phyloP scores from a whole-genome alignment of 2,113 vertebrate genomes.

The Thalassoma bifasciatum region DNA sequence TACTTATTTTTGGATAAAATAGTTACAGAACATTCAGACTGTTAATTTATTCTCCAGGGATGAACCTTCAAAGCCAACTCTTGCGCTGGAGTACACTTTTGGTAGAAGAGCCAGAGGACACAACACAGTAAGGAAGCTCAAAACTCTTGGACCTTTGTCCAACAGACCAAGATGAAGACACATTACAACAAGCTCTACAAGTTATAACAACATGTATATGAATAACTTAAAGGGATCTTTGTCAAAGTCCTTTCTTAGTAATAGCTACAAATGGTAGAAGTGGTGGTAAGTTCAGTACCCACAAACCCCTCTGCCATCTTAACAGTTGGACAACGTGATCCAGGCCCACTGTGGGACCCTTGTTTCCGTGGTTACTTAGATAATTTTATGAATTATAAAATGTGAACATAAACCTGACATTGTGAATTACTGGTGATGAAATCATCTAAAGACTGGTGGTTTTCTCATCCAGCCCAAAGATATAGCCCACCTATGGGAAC shows the following conservation, averaged over 20 bases:
- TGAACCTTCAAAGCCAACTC: constrained; percentile 91
- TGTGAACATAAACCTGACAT: too few relatives aligned
- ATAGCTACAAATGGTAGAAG: too few relatives aligned
- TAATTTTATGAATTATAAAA: too few relatives aligned
- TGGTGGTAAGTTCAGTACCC: too few relatives aligned
- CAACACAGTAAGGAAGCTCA: constrained; percentile 84
- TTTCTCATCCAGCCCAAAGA: constrained; percentile 89
- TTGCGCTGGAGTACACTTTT: constrained; percentile 95
- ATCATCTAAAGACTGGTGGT: background rate
- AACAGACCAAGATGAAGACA: background rate
- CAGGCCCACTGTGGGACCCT: too few relatives aligned
- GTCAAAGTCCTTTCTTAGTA: background rate
- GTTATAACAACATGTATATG: background rate
- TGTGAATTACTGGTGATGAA: background rate
- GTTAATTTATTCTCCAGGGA: constrained; percentile 82
- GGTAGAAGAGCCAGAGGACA: constrained; percentile 91
- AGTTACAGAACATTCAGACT: background rate
- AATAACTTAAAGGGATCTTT: too few relatives aligned
- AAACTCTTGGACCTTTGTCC: background rate
- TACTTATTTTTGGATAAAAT: background rate
- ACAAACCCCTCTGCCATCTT: too few relatives aligned
- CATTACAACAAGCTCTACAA: background rate
- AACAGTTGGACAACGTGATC: background rate
- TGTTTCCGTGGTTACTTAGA: too few relatives aligned
- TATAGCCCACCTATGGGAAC: constrained; percentile 95